These are phyloP conservation scores for Bombyx huttoni DNA, from an alignment of 2,888 invertebrate species.

Conservation along the genomic window DNA sequence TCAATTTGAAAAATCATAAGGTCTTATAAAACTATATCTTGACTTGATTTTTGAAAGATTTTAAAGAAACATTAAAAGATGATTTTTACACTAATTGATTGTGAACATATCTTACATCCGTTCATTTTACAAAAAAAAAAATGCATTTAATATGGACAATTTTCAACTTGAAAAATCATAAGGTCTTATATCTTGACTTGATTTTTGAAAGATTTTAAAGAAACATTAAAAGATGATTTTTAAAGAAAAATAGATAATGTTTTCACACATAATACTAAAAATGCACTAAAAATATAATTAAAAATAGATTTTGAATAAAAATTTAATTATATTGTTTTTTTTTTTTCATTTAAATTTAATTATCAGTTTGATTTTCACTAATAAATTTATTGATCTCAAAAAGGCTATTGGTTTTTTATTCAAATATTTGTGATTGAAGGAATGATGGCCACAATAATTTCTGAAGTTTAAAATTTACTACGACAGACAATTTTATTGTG, in stretches of 20 bases:
- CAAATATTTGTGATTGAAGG: too few relatives aligned
- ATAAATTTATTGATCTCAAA: background rate
- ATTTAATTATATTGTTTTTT: conserved; percentile 11
- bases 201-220: conserved; percentile 47
- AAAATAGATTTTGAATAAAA: conserved; percentile 7
- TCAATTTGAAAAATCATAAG: too few relatives aligned
- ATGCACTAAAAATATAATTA: conserved; percentile 45
- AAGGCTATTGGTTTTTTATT: background rate
- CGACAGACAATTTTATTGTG: too few relatives aligned
- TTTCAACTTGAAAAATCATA: too few relatives aligned
- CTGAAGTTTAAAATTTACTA: too few relatives aligned
- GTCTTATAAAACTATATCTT: conserved; percentile 44
- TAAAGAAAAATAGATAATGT: conserved; percentile 32
- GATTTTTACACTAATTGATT: too few relatives aligned
- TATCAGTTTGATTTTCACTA: conserved; percentile 3
- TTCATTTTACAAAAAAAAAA: too few relatives aligned
- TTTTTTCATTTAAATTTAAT: conserved; percentile 3
- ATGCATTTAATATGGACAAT: too few relatives aligned
- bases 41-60: conserved; percentile 54
- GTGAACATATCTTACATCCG: too few relatives aligned
- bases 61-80: conserved; percentile 38
- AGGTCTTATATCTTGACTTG: conserved; percentile 38
- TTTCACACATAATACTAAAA: conserved; percentile 55
- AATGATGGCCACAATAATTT: too few relatives aligned
- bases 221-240: conserved; percentile 35